Conservation (phyloP, 2,113 vertebrate genomes). For the Panthera tigris region DNA sequence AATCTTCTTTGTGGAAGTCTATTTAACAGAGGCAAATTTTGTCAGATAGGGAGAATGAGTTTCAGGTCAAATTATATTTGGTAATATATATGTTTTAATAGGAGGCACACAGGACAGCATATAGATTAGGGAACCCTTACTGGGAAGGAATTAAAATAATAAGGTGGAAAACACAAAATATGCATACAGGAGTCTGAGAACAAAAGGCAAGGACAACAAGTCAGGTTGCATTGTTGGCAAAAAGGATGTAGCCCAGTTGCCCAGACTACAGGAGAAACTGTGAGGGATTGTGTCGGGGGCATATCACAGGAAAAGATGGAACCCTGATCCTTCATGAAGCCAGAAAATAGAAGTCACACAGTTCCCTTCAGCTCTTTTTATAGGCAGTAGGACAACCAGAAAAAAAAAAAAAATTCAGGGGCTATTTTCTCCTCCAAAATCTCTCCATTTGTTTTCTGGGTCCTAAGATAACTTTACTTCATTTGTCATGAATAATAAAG, state of each 20-base stretch:
- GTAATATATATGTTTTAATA: not conserved
- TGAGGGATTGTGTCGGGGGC: not conserved
- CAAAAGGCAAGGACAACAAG: not conserved
- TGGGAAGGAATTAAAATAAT: not conserved
- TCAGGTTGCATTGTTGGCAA: not conserved
- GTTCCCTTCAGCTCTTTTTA: not conserved
- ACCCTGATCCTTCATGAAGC: not conserved
- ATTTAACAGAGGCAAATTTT: not conserved
- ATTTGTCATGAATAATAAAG: not conserved
- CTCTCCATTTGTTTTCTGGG: not conserved
- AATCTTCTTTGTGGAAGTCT: not conserved
- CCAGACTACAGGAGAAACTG: not conserved
- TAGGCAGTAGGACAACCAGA: not conserved
- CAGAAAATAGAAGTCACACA: not conserved
- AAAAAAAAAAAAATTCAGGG: not conserved
- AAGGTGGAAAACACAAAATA: not conserved
- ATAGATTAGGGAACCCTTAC: not conserved
- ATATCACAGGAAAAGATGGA: not conserved
- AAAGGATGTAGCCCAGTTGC: not conserved
- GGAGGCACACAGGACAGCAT: not conserved
- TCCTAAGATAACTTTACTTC: not conserved
- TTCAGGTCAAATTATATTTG: not conserved
- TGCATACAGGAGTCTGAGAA: not conserved
- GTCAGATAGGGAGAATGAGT: not conserved
- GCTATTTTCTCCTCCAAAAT: not conserved